Evolutionary conservation across 1,140 invertebrate genomes (phyloP), one percentile per base, ranked within the genome.

Genomic region (Lutraria rhynchaena): DNA sequence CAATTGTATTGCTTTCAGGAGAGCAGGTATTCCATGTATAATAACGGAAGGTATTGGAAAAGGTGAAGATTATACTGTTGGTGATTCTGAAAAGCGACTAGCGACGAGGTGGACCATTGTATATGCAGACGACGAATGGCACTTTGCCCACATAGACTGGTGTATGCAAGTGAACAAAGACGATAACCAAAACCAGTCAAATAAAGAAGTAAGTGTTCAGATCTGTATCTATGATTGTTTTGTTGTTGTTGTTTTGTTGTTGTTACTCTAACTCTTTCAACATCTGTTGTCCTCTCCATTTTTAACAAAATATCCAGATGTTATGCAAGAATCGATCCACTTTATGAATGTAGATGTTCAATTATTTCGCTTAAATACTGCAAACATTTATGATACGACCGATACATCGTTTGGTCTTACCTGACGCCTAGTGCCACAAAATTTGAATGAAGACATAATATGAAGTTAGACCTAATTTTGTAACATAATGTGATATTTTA

Each of bases 41-140:
- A 98, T 99, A 15, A 98, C 99, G 88, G 98, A 98, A 92, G 98
- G 98, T n/a, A 98, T 99, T 92, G 98, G 97, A 58, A 99, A 99
- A 92, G 98, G 97, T 51, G 98, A 98, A 1, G 97, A 98, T 58
- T 99, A 99, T 92, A 97, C 98, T 89, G 57, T 70, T 3, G 81
- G 81, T 9, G 33, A 13, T 24, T 97, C 97, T 0, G 97, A 97
- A 0, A 96, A 98, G 0, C 98, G 92, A 97, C 99, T 82, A 53
- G 13, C 22, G n/a, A 82, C 71, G 15, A 67, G 41, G 19, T 85
- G 83, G 83, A 77, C 58, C 33, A 80, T 71, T 24, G 83, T 85
- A 19, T 77, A 70, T 46, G 63, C 71, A 3, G 73, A 82, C 31
- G 83, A 69, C 4, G 70, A 85, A 33, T 85, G 83, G 83, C 73